Conservation (phyloP, 2,888 invertebrate genomes). For the Troides aeacus region DNA sequence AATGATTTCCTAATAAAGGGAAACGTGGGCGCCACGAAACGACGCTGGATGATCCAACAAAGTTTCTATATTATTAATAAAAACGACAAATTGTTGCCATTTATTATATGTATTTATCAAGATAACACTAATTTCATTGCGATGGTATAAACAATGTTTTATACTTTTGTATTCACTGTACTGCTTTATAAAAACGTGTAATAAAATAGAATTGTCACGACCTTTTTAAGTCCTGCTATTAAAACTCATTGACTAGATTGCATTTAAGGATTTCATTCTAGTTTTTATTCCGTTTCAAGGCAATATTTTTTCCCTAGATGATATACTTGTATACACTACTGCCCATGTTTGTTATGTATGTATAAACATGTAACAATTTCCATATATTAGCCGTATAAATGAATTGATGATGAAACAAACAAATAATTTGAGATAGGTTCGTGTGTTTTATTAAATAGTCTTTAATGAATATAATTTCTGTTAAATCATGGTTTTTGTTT, state of each 20-base stretch:
- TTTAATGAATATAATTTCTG: background rate
- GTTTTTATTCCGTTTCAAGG: background rate
- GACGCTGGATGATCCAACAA: constrained; percentile 25
- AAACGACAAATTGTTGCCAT: constrained; percentile 11
- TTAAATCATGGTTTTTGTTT: background rate
- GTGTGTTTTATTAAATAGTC: background rate
- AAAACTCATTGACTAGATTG: background rate
- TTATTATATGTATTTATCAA: constrained; percentile 5
- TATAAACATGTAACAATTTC: too few species aligned
- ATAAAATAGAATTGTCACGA: background rate
- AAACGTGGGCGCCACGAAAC: constrained; percentile 29
- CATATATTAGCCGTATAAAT: too few species aligned
- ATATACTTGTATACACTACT: too few species aligned
- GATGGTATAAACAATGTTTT: constrained; percentile 4
- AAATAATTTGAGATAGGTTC: too few species aligned
- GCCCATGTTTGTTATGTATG: too few species aligned
- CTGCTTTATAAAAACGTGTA: background rate
- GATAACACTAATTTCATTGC: constrained; percentile 1
- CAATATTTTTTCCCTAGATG: background rate
- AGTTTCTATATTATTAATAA: constrained; percentile 18
- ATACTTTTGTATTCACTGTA: background rate
- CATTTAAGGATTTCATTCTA: background rate
- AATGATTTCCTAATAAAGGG: constrained; percentile 42
- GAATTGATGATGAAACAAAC: too few species aligned
- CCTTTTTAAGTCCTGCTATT: background rate